Evolutionary conservation across 2,888 invertebrate genomes (phyloP), one percentile per base, ranked within the genome.

Genomic region (Chymomyza fuscimana): DNA sequence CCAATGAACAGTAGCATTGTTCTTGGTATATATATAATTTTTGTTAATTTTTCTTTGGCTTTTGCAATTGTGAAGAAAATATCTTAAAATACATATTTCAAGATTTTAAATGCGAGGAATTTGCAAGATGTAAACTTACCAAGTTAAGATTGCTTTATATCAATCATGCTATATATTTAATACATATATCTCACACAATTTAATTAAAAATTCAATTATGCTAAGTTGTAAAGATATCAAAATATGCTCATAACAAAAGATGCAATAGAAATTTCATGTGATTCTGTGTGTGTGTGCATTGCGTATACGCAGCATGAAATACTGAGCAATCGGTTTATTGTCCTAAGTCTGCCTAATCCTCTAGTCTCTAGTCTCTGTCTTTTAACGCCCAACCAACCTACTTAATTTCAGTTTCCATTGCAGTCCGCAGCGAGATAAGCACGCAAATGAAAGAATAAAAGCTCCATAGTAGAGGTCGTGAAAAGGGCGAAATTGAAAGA

Each of bases 401-500:
- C 40, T 46, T 46, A 46, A 46, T 46, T 46, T 46, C 40, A 6
- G 40, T 10, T 46, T 46, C 12, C 12, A 46, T 12, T 46, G 40
- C 40, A 32, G 32, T 32, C 32, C 32, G 32, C 32, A 12, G 40
- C 40, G 40, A 46, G 40, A 22, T 54, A 54, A 54, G 54, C 16
- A 51, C n/a, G 51, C 19, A 54, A 54, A 54, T 54, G 54, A 54
- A 54, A 54, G 22, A 19, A 16, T 54, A 22, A 19, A 16, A 54
- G 9, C 54, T 54, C 19, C 54, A 54, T n/a, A 22, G 22, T n/a
- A 54, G 40, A 63, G 67, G 74, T 72, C 70, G 72, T 82, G 75
- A 73, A 72, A 69, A 69, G 65, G 73, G 73, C 67, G 25, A 72
- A 82, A 75, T 75, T 72, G 68, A 73, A 76, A 70, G 80, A 79